These are phyloP conservation scores for Drosophila dives DNA, from an alignment of 2,888 invertebrate species.

Conservation along the genomic window DNA sequence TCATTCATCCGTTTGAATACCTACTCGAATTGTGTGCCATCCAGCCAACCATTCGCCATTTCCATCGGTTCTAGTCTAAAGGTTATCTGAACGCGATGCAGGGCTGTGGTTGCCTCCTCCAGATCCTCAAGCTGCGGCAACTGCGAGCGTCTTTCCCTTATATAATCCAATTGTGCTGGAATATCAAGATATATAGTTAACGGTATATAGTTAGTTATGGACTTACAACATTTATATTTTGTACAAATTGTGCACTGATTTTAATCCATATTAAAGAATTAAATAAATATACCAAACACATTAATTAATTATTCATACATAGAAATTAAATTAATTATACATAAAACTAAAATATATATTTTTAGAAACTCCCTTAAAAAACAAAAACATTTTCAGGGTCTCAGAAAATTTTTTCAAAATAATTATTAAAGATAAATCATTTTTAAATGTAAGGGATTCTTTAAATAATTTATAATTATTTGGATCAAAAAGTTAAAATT, in stretches of 20 bases:
- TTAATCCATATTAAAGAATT: neutral
- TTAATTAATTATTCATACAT: too few species aligned
- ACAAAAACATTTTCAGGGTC: too few species aligned
- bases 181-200: neutral
- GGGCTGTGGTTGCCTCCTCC: slow-evolving; percentile 18
- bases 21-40: slow-evolving; percentile 46
- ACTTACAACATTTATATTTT: neutral
- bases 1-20: neutral
- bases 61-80: slow-evolving; percentile 26
- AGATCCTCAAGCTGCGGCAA: slow-evolving; percentile 22
- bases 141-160: neutral
- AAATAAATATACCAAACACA: neutral
- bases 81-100: slow-evolving; percentile 33
- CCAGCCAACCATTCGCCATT: slow-evolving; percentile 42
- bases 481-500: too few species aligned
- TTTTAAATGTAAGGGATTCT: too few species aligned
- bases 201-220: neutral
- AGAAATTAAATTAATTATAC: too few species aligned
- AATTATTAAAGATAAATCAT: too few species aligned
- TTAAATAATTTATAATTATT: too few species aligned
- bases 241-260: too few species aligned
- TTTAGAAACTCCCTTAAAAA: too few species aligned
- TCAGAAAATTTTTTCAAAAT: too few species aligned
- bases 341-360: too few species aligned
- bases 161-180: slow-evolving; percentile 42